Base-by-base conservation (phyloP, 1,140 invertebrate genomes). In the Drosophila nannoptera region DNA sequence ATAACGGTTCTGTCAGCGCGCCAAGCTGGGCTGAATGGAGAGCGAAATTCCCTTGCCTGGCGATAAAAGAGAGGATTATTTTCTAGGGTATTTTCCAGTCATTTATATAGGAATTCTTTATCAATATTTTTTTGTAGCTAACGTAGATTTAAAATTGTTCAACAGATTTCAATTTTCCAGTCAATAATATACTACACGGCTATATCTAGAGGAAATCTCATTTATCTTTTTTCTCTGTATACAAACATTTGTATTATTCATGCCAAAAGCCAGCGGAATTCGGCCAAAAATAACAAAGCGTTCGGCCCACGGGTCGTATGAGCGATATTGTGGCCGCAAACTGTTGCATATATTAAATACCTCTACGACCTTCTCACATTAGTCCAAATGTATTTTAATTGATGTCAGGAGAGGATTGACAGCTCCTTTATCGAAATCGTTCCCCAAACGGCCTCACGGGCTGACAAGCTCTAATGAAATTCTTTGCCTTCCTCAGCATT, bases 401-500 rank as follows among this genome's bases (percentile, higher is more conserved):
- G n/a, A 52, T 16, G 32, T 12, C 7, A 7, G 12, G 22, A 22
- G 22, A 22, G 22, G 22, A 22, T 22, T 22, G 22, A 22, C 22
- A 62, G 32, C 32, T 8, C 5, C 5, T 5, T 46, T 35, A 11
- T 14, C 12, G 32, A 35, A 8, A 46, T 7, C 14, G 8, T 29
- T 12, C 16, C 6, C 11, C 35, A 6, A 49, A 40, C 29, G 33
- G 12, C 8, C 31, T 33, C 45, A 40, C n/a, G 16, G 22, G 22
- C 7, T 14, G 48, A 60, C 43, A 49, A 59, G 64, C 69, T 73
- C 49, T 77, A 78, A 77, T 77, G 73, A 77, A 74, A 73, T 73
- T 61, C 55, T 12, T n/a, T 2, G 16, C 31, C 12, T 11, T 36
- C 46, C 11, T 38, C 9, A 22, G 29, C 31, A 32, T 29, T 48